Evolutionary conservation across 2,113 vertebrate genomes (phyloP).

Genomic region (Geococcyx californianus): DNA sequence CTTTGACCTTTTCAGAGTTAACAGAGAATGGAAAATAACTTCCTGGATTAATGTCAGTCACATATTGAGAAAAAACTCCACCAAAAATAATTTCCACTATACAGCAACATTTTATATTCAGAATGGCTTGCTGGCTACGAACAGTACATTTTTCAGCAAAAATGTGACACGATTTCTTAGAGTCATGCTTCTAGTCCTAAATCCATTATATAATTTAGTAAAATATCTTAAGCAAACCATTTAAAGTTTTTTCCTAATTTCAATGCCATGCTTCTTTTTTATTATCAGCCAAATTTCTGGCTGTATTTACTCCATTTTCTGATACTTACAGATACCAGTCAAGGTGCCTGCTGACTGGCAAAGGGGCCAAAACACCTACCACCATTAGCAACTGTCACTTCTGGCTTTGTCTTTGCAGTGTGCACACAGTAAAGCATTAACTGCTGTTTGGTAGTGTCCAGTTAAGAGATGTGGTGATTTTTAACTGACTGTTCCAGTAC

Average conservation of each 20-base stretch:
- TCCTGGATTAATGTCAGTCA: not conserved
- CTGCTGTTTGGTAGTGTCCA: not conserved
- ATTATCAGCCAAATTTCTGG: not conserved
- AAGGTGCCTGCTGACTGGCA: not conserved
- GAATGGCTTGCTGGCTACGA: not conserved
- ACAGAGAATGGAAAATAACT: slow-evolving; percentile 4
- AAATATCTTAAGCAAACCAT: not conserved
- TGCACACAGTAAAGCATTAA: not conserved
- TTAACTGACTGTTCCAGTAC: not conserved
- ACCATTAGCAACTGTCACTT: not conserved
- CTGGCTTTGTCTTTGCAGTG: not conserved
- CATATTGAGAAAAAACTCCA: not conserved
- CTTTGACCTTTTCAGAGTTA: not conserved
- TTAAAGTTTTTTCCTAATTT: not conserved
- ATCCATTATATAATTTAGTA: not conserved
- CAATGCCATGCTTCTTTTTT: not conserved
- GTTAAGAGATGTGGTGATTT: not conserved
- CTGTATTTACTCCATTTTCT: not conserved
- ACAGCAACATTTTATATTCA: not conserved
- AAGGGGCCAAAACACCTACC: not conserved
- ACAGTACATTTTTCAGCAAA: not conserved
- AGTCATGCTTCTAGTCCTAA: not conserved
- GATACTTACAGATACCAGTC: not conserved
- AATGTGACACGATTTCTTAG: not conserved
- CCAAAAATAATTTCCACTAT: not conserved